Evolutionary conservation across 1,140 invertebrate genomes (phyloP), one percentile per base, ranked within the genome.

Genomic region (Drosophila ercepeae): DNA sequence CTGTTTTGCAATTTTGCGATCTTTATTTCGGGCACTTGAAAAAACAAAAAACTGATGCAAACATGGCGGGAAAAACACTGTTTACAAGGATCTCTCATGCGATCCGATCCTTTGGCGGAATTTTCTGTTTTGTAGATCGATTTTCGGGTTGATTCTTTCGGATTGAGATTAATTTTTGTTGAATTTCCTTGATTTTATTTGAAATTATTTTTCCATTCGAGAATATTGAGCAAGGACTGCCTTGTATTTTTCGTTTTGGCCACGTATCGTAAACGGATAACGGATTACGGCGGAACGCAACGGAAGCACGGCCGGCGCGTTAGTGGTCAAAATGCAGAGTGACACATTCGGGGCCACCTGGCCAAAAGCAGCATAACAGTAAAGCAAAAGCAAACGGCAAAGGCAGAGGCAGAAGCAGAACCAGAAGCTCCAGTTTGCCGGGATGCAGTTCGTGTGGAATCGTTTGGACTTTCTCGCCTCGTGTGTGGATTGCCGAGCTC

Each of bases 281-380:
- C 71, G 60, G 11, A 29, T 19, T 16, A 34, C 27, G 29, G 45
- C 57, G 75, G 65, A 73, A 58, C 72, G 73, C 61, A 76, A 74
- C 81, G 89, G 89, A 90, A 88, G 86, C 82, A 84, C 78, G 78
- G 89, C 89, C 89, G 89, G 81, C 89, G 77, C 89, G 89, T 90
- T 83, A 83, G 89, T 90, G 89, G 89, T 90, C 89, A 90, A 67
- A 90, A 90, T 90, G 84, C 84, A 89, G 71, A 90, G 84, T 89
- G 84, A 90, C 89, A 90, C 84, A 89, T 89, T 71, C 64, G 69
- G 55, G 42, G 79, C 61, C 76, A 75, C 73, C 68, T 71, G 68
- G 36, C 55, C 54, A 78, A 13, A 39, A 39, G 36, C 34, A 39
- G 34, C n/a, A 36, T 1, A n/a, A 36, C 27, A 27, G 27, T 27